Percentiles rank a stretch among this genome's conserved stretches.
Evolutionary conservation across 1,140 invertebrate species (phyloP).

Genomic region (Hycleus phaleratus): DNA sequence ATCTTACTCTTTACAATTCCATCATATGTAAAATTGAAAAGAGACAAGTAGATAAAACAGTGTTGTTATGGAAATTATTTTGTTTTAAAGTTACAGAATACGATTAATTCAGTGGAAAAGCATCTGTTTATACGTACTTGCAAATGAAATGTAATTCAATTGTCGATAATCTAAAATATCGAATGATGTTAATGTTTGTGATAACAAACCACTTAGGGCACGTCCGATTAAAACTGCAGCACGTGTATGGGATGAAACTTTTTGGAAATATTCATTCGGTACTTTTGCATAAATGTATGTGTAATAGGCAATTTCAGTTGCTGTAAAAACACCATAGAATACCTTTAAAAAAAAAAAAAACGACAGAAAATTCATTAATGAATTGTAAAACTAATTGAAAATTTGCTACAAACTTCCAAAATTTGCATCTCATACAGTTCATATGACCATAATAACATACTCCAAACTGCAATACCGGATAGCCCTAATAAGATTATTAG

Average conservation of each 20-base stretch:
- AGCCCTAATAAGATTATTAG: conserved; percentile 71
- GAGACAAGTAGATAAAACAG: no score
- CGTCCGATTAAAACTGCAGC: conserved; percentile 60
- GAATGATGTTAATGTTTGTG: conserved; percentile 55
- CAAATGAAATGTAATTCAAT: conserved; percentile 64
- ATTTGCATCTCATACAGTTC: conserved; percentile 56
- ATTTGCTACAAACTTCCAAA: conserved; percentile 32
- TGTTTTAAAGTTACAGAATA: no score
- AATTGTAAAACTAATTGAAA: neutral
- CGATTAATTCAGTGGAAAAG: neutral
- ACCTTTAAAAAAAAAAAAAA: conserved; percentile 41
- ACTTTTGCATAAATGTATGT: conserved; percentile 94
- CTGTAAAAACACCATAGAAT: conserved; percentile 75
- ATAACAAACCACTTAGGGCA: conserved; percentile 53
- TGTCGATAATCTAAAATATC: conserved; percentile 54
- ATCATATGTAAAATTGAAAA: neutral
- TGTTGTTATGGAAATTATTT: no score
- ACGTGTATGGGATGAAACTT: conserved; percentile 65
- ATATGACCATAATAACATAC: conserved; percentile 61
- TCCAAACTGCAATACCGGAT: conserved; percentile 63
- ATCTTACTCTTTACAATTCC: no score
- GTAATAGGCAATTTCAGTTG: conserved; percentile 85
- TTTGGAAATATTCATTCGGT: conserved; percentile 60
- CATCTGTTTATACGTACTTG: conserved; percentile 38
- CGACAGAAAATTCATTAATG: neutral